Percentiles rank a stretch among this genome's conserved stretches.
Conservation (phyloP, 1,140 invertebrate species). For the Megalonaias nervosa region DNA sequence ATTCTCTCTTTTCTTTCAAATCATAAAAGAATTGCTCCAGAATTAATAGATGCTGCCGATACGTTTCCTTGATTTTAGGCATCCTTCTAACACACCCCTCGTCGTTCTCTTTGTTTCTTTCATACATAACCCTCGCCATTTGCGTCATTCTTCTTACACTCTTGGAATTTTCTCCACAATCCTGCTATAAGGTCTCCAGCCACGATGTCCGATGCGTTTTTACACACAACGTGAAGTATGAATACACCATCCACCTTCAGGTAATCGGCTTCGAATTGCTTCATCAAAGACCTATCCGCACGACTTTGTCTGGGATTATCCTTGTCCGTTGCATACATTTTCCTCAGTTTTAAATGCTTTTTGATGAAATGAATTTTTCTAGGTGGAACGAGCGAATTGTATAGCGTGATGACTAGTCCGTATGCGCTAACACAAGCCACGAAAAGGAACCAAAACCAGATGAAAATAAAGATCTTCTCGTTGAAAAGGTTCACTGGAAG, state of each 20-base stretch:
- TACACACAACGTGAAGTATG: conserved; percentile 42
- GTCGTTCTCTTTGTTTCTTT: too few relatives aligned
- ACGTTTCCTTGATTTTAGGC: too few relatives aligned
- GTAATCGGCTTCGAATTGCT: conserved; percentile 56
- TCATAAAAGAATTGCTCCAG: too few relatives aligned
- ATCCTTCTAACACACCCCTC: too few relatives aligned
- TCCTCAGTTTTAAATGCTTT: conserved; percentile 65
- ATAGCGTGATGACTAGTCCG: conserved; percentile 62
- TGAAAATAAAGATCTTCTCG: conserved; percentile 74
- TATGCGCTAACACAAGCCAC: conserved; percentile 69
- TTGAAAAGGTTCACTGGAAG: conserved; percentile 75
- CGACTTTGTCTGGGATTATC: conserved; percentile 55
- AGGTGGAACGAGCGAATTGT: conserved; percentile 55
- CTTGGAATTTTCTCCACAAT: conserved; percentile 41
- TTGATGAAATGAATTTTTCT: conserved; percentile 65
- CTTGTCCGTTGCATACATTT: conserved; percentile 22
- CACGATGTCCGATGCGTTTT: conserved; percentile 49
- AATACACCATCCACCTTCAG: conserved; percentile 57
- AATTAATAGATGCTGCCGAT: too few relatives aligned
- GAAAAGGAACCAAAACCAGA: conserved; percentile 75
- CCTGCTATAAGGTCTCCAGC: conserved; percentile 44
- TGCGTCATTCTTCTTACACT: background rate
- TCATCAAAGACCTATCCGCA: conserved; percentile 53
- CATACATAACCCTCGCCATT: background rate
- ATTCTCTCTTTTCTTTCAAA: too few relatives aligned